Evolutionary conservation across 2,888 invertebrate species (phyloP), one percentile per base, ranked within the genome.

Genomic region (Halictus quadricinctus): DNA sequence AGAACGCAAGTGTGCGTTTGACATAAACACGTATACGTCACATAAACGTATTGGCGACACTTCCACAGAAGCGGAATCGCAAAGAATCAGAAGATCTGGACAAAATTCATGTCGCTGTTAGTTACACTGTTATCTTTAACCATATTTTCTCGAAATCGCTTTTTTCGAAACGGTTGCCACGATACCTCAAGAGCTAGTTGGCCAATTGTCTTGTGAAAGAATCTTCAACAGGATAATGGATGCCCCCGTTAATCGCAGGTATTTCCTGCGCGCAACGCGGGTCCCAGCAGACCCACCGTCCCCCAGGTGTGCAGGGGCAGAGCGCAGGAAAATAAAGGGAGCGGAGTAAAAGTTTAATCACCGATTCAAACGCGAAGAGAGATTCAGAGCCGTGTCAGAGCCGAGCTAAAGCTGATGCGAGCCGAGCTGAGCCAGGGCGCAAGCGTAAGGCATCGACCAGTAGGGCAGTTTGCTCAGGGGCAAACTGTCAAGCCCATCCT

Each of bases 381-480:
- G 54, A 73, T 64, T 29, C 66, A 48, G 72, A 43, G 76, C 41
- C 18, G 25, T 41, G 66, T n/a, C 58, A 18, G 72, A 58, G 69
- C 36, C 69, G 74, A 81, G 41, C 72, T n/a, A 79, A 81, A 43
- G 76, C 41, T 60, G 76, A 78, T 36, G 64, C 79, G 72, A 54
- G 43, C 21, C 13, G 48, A 18, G 66, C 1, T 2, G 29, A 64
- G 74, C 79, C 81, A 90, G 69, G 73, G 91, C 91, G 91, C 91
- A 90, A 81, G 90, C 91, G 91, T 87, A 80, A 87, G 87, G 79
- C 91, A 91, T 91, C 91, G 91, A 91, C 92, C 90, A 88, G 80
- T 76, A 77, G 85, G 87, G 85, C 85, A 89, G 87, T 89, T 91
- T 88, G 87, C 91, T 90, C 79, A 86, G 88, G 87, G 87, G 85